Evolutionary conservation across 2,888 invertebrate species (phyloP).

Genomic region (Cryptocephalus moraei): DNA sequence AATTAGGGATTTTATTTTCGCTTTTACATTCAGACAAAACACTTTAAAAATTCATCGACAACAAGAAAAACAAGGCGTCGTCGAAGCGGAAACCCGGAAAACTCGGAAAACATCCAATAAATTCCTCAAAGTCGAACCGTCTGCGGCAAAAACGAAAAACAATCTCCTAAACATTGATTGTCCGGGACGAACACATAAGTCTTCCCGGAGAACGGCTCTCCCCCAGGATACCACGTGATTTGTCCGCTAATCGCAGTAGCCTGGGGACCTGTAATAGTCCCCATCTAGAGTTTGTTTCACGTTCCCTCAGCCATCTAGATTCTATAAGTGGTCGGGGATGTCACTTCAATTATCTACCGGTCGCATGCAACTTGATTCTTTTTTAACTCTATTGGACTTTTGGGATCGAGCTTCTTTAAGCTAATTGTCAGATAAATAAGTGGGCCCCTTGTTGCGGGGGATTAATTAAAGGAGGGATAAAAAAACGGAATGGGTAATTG

Average conservation of each 20-base stretch:
- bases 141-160: slow-evolving; percentile 23
- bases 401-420: slow-evolving; percentile 23
- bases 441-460: slow-evolving; percentile 10
- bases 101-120: slow-evolving; percentile 29
- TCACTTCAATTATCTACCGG: slow-evolving; percentile 22
- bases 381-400: slow-evolving; percentile 26
- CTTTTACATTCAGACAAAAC: no score
- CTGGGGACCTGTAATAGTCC: slow-evolving; percentile 33
- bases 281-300: slow-evolving; percentile 21
- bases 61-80: no score
- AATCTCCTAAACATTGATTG: slow-evolving; percentile 34
- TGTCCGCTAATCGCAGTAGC: slow-evolving; percentile 36
- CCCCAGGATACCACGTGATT: slow-evolving; percentile 31
- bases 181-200: slow-evolving; percentile 36
- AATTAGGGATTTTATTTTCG: no score
- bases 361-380: slow-evolving; percentile 21
- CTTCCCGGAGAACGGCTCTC: slow-evolving; percentile 18
- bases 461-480: slow-evolving; percentile 15
- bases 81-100: not conserved
- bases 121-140: slow-evolving; percentile 32
- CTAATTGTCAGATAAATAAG: slow-evolving; percentile 26
- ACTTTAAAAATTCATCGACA: no score
- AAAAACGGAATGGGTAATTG: slow-evolving; percentile 9
- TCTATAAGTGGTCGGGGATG: slow-evolving; percentile 26
- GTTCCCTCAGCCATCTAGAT: slow-evolving; percentile 20